phyloP scores from a whole-genome alignment of 2,888 invertebrate species.

The Rotaria sp. region DNA sequence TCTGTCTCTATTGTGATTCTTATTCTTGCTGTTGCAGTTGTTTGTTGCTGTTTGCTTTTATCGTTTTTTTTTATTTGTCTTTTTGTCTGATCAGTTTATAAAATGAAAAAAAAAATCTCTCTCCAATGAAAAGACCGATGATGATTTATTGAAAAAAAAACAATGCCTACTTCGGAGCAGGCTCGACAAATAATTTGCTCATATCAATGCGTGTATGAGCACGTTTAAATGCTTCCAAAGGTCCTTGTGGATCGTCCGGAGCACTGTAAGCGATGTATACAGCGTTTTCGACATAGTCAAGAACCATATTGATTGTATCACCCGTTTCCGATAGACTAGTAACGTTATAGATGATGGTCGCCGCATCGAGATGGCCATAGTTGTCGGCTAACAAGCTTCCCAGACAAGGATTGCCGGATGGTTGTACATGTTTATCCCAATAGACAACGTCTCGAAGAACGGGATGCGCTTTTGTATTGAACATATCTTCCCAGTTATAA shows the following conservation, averaged over 20 bases:
- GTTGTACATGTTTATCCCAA: constrained; percentile 10
- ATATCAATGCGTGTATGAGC: background rate
- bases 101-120: too few species aligned
- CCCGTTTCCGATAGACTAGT: background rate
- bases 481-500: background rate
- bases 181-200: background rate
- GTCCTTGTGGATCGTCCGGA: background rate
- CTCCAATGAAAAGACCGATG: too few species aligned
- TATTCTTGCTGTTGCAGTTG: background rate
- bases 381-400: background rate
- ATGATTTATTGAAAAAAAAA: background rate
- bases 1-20: background rate
- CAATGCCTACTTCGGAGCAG: background rate
- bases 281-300: constrained; percentile 23
- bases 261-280: background rate
- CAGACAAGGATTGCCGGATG: background rate
- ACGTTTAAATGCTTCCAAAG: constrained; percentile 1
- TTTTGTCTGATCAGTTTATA: too few species aligned
- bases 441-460: background rate
- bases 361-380: background rate
- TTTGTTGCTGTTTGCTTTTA: too few species aligned
- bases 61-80: too few species aligned
- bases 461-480: background rate
- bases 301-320: background rate
- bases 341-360: background rate